Percentiles rank a stretch among this genome's conserved stretches.
phyloP scores from a whole-genome alignment of 2,797 vertebrate genomes.

The Argyrosomus regius region DNA sequence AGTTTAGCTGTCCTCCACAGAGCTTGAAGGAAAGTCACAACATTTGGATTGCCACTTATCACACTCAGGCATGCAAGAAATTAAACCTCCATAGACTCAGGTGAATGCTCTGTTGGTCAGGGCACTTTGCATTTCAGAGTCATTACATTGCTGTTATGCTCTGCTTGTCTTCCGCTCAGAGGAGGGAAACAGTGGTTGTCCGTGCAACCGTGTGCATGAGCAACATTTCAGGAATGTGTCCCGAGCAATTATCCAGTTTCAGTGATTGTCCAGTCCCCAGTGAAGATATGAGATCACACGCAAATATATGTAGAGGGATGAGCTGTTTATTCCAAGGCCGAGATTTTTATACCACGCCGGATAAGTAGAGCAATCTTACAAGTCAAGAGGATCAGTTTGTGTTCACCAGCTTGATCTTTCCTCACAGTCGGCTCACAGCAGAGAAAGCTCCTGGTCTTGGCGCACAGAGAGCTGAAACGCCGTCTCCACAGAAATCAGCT shows the following conservation, averaged over 20 bases:
- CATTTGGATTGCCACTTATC: constrained; percentile 69
- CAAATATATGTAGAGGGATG: constrained; percentile 39
- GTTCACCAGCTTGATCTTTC: constrained; percentile 50
- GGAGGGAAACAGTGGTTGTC: background rate
- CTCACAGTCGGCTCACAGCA: constrained; percentile 44
- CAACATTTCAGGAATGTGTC: constrained; percentile 33
- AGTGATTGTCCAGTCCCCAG: constrained; percentile 21
- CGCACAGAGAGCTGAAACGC: constrained; percentile 44
- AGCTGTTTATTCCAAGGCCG: constrained; percentile 45
- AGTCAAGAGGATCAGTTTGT: constrained; percentile 63
- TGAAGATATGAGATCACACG: constrained; percentile 21
- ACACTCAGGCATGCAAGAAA: constrained; percentile 67
- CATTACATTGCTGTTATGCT: constrained; percentile 58
- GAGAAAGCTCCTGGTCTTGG: constrained; percentile 55
- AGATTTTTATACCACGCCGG: constrained; percentile 21
- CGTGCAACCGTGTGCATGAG: constrained; percentile 14
- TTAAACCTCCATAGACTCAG: constrained; percentile 66
- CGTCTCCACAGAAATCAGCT: constrained; percentile 71
- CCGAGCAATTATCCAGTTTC: constrained; percentile 32
- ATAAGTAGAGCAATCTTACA: constrained; percentile 58
- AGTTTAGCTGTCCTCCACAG: constrained; percentile 41
- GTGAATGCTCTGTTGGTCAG: constrained; percentile 67
- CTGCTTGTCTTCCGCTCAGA: constrained; percentile 36
- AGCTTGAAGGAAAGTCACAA: constrained; percentile 69
- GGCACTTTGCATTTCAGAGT: constrained; percentile 64